These are phyloP conservation scores for Neria commutata DNA, from an alignment of 2,888 invertebrate species.

Conservation along the genomic window DNA sequence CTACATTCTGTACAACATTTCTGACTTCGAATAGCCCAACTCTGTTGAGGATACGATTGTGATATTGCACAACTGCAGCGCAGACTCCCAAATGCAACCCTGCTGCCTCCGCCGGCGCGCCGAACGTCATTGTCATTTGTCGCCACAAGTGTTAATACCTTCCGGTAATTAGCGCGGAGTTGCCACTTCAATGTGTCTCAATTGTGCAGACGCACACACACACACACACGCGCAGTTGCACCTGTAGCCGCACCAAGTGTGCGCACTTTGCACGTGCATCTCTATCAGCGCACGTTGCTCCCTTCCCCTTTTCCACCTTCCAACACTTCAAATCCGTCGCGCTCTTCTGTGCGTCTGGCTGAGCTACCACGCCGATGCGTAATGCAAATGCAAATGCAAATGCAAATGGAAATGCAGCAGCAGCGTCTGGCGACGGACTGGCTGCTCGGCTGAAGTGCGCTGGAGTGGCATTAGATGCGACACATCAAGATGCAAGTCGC, in stretches of 20 bases:
- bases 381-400: slow-evolving; percentile 12
- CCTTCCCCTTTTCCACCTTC: not conserved
- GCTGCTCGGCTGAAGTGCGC: slow-evolving; percentile 40
- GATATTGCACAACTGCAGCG: not conserved
- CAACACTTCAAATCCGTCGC: slow-evolving; percentile 47
- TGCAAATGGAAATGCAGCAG: not conserved
- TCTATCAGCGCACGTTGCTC: not conserved
- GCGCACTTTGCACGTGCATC: not conserved
- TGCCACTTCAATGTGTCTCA: slow-evolving; percentile 41
- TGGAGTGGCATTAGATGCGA: slow-evolving; percentile 52
- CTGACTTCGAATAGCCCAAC: too few species aligned
- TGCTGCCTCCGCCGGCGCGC: not conserved
- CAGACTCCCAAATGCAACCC: not conserved
- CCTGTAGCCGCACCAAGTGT: not conserved
- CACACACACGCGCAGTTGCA: not conserved
- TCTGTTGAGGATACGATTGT: not conserved
- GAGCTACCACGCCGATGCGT: slow-evolving; percentile 28
- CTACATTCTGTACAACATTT: too few species aligned
- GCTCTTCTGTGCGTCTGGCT: slow-evolving; percentile 36
- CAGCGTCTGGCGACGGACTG: not conserved
- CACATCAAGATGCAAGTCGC: slow-evolving; percentile 32
- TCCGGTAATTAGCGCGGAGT: slow-evolving; percentile 47
- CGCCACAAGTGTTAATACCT: slow-evolving; percentile 53
- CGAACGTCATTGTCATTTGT: not conserved
- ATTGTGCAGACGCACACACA: slow-evolving; percentile 10